Conservation (phyloP, 2,113 vertebrate genomes). For the Dendrocopos noguchii region DNA sequence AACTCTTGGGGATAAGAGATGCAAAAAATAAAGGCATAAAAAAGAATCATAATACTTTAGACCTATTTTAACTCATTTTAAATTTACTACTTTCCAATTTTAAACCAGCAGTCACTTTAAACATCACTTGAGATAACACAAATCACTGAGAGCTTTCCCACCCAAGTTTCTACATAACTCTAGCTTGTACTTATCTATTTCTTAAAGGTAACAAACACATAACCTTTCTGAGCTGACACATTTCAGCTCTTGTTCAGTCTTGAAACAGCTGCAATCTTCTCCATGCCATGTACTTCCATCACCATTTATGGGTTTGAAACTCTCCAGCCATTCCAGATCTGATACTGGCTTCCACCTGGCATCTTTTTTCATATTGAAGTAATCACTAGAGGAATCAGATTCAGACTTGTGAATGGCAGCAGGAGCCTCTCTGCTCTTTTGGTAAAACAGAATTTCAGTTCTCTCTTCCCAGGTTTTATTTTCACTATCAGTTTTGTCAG, state of each 20-base stretch:
- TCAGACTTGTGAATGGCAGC: background rate
- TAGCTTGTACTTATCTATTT: background rate
- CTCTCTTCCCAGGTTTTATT: background rate
- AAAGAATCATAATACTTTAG: background rate
- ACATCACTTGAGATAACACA: background rate
- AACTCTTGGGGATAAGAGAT: background rate
- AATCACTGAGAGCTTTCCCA: background rate
- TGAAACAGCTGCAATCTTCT: background rate
- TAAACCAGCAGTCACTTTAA: background rate
- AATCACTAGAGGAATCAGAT: background rate
- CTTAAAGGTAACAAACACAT: background rate
- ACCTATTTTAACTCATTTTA: constrained; percentile 18
- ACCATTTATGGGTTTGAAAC: constrained; percentile 60
- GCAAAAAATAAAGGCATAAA: background rate
- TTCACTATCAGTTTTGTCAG: background rate
- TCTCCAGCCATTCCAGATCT: constrained; percentile 66
- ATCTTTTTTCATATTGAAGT: background rate
- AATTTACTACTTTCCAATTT: background rate
- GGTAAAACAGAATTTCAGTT: background rate
- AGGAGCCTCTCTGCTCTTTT: background rate
- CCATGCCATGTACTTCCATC: background rate
- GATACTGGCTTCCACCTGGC: background rate
- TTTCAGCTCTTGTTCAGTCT: background rate
- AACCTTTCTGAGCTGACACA: constrained; percentile 38
- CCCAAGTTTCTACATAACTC: background rate